Evolutionary conservation across 2,888 invertebrate species (phyloP).

Genomic region (Oscheius onirici): DNA sequence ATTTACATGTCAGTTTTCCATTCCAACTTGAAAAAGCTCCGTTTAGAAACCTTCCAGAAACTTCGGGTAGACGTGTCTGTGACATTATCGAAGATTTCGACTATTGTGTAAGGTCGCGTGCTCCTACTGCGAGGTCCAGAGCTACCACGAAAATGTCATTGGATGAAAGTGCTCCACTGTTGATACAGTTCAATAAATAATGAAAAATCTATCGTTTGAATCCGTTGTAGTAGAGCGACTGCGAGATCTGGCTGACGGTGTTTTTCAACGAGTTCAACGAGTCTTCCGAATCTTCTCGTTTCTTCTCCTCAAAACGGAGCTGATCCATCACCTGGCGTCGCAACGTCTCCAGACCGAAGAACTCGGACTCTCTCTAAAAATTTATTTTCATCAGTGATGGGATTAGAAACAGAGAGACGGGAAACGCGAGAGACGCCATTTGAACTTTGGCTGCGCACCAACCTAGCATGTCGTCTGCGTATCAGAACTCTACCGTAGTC

Average conservation of each 20-base stretch:
- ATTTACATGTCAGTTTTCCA: background rate
- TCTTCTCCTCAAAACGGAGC: slow-evolving; percentile 35
- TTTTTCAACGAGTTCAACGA: slow-evolving; percentile 38
- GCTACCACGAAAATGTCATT: no score
- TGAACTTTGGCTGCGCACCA: no score
- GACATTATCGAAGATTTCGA: slow-evolving; percentile 23
- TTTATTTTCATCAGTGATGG: no score
- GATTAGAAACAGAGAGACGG: no score
- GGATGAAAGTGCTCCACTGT: background rate
- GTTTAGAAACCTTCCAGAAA: slow-evolving; percentile 21
- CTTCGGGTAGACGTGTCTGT: slow-evolving; percentile 10
- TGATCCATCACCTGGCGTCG: slow-evolving; percentile 31
- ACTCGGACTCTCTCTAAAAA: slow-evolving; percentile 52
- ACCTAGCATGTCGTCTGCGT: no score
- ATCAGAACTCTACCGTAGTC: no score
- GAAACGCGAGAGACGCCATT: no score
- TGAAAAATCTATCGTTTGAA: slow-evolving; percentile 30
- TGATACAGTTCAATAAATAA: background rate
- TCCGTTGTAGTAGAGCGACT: slow-evolving; percentile 42
- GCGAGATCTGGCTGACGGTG: slow-evolving; percentile 45
- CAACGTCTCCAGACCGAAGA: slow-evolving; percentile 48
- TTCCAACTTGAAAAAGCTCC: no score
- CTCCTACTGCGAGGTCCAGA: background rate
- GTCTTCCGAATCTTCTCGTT: slow-evolving; percentile 28
- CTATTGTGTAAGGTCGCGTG: slow-evolving; percentile 13